These are phyloP conservation scores for Aspidiotus rigidus DNA, from an alignment of 2,888 invertebrate genomes.

Conservation along the genomic window DNA sequence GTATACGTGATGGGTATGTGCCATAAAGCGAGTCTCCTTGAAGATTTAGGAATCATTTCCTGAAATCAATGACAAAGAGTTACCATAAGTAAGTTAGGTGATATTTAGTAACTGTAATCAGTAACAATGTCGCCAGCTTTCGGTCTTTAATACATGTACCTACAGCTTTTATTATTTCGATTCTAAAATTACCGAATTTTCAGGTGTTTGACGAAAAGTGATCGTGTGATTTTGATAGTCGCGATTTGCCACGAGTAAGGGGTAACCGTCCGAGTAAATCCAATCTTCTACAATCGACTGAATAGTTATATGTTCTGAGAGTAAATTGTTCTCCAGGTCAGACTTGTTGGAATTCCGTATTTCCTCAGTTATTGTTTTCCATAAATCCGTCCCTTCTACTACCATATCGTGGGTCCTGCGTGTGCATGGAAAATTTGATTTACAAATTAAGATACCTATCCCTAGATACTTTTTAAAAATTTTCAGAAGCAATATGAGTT, in stretches of 20 bases:
- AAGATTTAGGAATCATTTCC: not conserved
- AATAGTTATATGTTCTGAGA: slow-evolving; percentile 49
- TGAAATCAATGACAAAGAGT: not conserved
- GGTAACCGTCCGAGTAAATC: slow-evolving; percentile 79
- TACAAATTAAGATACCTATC: no score
- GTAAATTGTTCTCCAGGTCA: slow-evolving; percentile 47
- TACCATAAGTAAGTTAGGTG: not conserved
- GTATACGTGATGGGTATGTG: slow-evolving; percentile 68
- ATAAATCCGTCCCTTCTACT: slow-evolving; percentile 56
- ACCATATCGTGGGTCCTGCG: not conserved
- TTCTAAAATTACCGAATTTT: not conserved
- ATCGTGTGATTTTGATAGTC: slow-evolving; percentile 50
- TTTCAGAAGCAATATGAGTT: no score
- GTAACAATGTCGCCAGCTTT: no score
- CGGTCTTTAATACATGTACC: no score
- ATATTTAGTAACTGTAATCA: not conserved
- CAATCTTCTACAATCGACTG: slow-evolving; percentile 77
- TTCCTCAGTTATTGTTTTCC: slow-evolving; percentile 65
- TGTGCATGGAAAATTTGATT: no score
- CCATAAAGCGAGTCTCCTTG: slow-evolving; percentile 9
- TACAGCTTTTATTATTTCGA: not conserved
- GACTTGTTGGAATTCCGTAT: slow-evolving; percentile 41
- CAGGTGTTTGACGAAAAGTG: slow-evolving; percentile 48
- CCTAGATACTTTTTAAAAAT: no score
- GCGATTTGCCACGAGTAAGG: slow-evolving; percentile 58